These are phyloP conservation scores for Gonatopus flavifemur DNA, from an alignment of 1,140 invertebrate genomes.

Conservation along the genomic window DNA sequence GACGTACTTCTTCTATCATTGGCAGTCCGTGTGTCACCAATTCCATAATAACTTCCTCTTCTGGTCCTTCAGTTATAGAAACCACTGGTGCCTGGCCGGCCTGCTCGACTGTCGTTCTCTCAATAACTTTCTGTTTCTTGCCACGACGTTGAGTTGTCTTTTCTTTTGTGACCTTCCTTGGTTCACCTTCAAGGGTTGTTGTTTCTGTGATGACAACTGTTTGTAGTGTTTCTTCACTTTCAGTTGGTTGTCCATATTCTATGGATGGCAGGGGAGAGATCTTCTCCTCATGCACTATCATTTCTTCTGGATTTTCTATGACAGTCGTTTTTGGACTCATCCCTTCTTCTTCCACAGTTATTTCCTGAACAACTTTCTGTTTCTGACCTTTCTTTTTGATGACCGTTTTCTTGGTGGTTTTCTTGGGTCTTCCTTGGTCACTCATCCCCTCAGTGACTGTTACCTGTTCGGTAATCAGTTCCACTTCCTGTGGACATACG, in stretches of 20 bases:
- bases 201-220: constrained; percentile 28
- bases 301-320: constrained; percentile 10
- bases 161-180: constrained; percentile 45
- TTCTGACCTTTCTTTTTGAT: constrained; percentile 17
- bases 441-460: constrained; percentile 24
- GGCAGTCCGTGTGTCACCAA: not conserved
- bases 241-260: constrained; percentile 5
- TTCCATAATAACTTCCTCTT: constrained; percentile 14
- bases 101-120: constrained; percentile 44
- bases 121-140: constrained; percentile 36
- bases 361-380: constrained; percentile 18
- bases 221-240: constrained; percentile 26
- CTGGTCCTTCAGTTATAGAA: constrained; percentile 14
- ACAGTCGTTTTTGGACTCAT: constrained; percentile 6
- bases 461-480: constrained; percentile 11
- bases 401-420: constrained; percentile 21
- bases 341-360: constrained; percentile 27
- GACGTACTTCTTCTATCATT: constrained; percentile 4
- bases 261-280: not conserved
- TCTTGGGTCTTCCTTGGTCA: constrained; percentile 20
- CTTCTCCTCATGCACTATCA: constrained; percentile 11
- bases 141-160: constrained; percentile 42
- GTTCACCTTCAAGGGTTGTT: constrained; percentile 45
- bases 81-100: constrained; percentile 37
- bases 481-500: not conserved